Percentiles rank a stretch among this genome's conserved stretches.
These are phyloP conservation scores for Panulirus ornatus DNA, from an alignment of 1,140 invertebrate species.

Conservation along the genomic window DNA sequence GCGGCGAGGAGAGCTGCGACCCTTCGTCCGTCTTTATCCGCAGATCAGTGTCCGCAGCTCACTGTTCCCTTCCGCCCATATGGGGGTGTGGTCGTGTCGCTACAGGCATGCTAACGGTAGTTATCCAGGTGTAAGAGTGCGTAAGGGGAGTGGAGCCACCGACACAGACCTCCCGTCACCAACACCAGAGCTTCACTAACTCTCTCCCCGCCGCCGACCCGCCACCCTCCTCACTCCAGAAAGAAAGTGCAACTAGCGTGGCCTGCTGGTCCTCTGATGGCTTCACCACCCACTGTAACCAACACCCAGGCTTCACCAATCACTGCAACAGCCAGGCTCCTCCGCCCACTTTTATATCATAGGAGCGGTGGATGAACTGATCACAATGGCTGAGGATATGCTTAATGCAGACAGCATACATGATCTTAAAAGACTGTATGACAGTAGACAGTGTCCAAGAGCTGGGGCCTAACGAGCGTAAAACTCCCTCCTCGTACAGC, in stretches of 20 bases:
- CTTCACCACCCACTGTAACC: not conserved
- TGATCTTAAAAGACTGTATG: no score
- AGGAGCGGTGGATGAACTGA: not conserved
- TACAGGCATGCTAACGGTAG: not conserved
- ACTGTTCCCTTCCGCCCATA: not conserved
- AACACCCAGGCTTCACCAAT: not conserved
- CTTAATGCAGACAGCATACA: no score
- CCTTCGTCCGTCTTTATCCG: not conserved
- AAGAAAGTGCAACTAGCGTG: conserved; percentile 37
- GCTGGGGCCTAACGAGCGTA: no score
- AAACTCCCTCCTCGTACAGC: no score
- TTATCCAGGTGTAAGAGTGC: not conserved
- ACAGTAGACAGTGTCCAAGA: no score
- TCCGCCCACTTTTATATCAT: not conserved
- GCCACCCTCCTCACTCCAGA: conserved; percentile 1
- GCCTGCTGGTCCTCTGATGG: not conserved
- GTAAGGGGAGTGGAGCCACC: not conserved
- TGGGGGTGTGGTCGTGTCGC: not conserved
- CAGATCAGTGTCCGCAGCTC: not conserved
- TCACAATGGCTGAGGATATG: not conserved
- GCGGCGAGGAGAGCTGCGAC: not conserved
- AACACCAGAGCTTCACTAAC: conserved; percentile 47
- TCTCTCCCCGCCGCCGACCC: conserved; percentile 34
- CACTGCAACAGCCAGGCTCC: not conserved
- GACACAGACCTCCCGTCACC: conserved; percentile 40